Evolutionary conservation across 2,888 invertebrate species (phyloP), one percentile per base, ranked within the genome.

Genomic region (Phymatocera aterrima): DNA sequence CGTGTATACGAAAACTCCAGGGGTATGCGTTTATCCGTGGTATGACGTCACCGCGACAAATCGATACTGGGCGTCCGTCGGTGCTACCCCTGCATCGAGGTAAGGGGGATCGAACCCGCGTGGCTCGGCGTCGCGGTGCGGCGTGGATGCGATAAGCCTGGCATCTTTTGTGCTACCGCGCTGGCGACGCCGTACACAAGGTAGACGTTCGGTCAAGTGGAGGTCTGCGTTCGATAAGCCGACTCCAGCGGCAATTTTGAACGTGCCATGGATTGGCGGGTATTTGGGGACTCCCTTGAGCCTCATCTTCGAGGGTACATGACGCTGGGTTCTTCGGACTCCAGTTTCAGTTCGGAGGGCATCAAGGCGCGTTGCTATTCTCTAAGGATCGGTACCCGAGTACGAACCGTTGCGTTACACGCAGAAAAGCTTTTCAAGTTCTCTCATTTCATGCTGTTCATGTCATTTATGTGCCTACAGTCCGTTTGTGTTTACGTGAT

Each of bases 151-250:
- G 77, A 51, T 64, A 77, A 64, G 78, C 57, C 70, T 31, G 70
- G 65, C 65, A 70, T 78, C 78, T 74, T 61, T 46, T 51, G 61
- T 75, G 12, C 43, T n/a, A 3, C 70, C 15, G 61, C 74, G 57
- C 31, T 54, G 74, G 34, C 78, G 75, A 21, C 48, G 78, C 43
- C 46, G 61, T 24, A n/a, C 78, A n/a, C n/a, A 78, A 80, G 77
- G 77, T 77, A 77, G 79, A 80, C 68, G 81, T 78, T 83, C 83
- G 80, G 82, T 87, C 87, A 86, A 87, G 87, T 87, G 87, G 84
- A 80, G 65, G 83, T 84, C 83, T 84, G 83, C 82, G 64, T 79
- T 79, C 80, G 84, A 84, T 85, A 86, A 87, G 83, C 48, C 18
- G 77, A 80, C 80, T 85, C 85, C 87, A 85, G 81, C 84, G 82